Percentiles rank a stretch among this genome's conserved stretches.
These are phyloP conservation scores for Lophotis ruficrista DNA, from an alignment of 2,113 vertebrate species.

Conservation along the genomic window DNA sequence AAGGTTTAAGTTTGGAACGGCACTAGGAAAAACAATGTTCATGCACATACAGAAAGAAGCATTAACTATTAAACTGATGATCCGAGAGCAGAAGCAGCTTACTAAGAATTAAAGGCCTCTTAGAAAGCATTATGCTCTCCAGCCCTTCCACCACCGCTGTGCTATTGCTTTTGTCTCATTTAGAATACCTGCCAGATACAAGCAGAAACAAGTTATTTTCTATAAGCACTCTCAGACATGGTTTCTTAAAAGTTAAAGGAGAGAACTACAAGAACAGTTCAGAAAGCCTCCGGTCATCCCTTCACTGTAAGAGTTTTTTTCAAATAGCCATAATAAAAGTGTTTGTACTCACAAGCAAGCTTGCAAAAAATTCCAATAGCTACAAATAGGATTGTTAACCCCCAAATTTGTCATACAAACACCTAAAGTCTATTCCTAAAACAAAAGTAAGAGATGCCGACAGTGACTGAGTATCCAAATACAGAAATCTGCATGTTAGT, in stretches of 20 bases:
- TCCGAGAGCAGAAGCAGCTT: neutral
- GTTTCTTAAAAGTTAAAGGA: neutral
- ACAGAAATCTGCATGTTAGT: neutral
- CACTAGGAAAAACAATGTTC: neutral
- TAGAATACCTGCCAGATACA: neutral
- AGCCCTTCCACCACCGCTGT: neutral
- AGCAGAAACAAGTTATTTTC: neutral
- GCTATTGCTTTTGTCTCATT: neutral
- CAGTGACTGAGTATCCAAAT: neutral
- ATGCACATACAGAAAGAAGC: neutral
- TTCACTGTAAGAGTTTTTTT: neutral
- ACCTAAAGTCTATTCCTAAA: neutral
- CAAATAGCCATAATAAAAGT: neutral
- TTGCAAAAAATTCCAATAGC: neutral
- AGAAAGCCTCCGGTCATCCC: neutral
- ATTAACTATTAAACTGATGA: constrained; percentile 40
- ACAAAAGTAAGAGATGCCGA: neutral
- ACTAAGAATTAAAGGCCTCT: constrained; percentile 34
- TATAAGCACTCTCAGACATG: rapidly evolving
- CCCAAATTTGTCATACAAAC: neutral
- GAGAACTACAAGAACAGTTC: neutral
- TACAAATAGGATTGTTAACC: neutral
- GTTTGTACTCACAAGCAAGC: neutral
- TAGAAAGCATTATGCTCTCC: constrained; percentile 1
- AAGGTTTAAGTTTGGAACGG: neutral